These are phyloP conservation scores for Trichomalopsis sarcophagae DNA, from an alignment of 1,140 invertebrate genomes.

Conservation along the genomic window DNA sequence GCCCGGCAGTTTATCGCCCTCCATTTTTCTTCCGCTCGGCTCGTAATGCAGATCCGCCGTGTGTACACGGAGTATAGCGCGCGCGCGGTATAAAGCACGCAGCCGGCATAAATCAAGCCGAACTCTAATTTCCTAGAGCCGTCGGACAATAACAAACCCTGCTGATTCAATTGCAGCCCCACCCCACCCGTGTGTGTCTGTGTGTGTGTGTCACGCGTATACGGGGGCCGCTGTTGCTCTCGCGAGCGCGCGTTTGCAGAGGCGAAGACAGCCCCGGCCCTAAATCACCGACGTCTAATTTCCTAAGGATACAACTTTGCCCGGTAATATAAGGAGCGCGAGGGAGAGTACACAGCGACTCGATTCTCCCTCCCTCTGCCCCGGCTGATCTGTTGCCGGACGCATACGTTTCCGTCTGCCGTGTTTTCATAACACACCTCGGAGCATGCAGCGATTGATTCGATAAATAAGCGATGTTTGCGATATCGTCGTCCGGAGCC, in stretches of 20 bases:
- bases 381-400: not conserved
- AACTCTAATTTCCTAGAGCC: conserved; percentile 46
- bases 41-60: conserved; percentile 33
- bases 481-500: not conserved
- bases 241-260: not conserved
- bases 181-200: not conserved
- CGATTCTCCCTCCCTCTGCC: not conserved
- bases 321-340: not conserved
- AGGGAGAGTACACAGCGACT: not conserved
- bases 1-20: not conserved
- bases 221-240: no score
- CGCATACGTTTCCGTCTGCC: not conserved
- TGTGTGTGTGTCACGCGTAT: not conserved
- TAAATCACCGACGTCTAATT: conserved; percentile 43
- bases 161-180: conserved; percentile 49
- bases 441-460: not conserved
- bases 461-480: not conserved
- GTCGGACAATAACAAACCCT: conserved; percentile 43
- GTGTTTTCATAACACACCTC: not conserved
- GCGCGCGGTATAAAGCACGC: conserved; percentile 15
- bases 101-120: conserved; percentile 27
- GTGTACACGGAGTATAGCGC: not conserved
- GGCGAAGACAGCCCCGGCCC: not conserved
- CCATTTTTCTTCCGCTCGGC: conserved; percentile 37
- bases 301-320: conserved; percentile 43